Evolutionary conservation across 2,113 vertebrate species (phyloP), one percentile per base, ranked within the genome.

Genomic region (Argyrosomus japonicus): DNA sequence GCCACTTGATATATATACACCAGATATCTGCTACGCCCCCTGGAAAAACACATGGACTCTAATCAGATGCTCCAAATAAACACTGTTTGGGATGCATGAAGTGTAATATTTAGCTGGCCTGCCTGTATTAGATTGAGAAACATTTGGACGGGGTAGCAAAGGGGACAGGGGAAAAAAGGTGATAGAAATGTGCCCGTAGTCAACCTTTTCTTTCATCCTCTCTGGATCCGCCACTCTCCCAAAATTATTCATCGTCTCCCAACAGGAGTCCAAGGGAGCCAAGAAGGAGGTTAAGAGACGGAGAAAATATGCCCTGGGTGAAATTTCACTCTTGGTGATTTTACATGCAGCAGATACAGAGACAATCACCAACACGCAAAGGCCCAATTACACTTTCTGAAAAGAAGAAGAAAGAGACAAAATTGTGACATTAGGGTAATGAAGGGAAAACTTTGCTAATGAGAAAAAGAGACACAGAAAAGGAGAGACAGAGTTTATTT

Each of bases 371-470:
- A 75, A 78, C 67, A 87, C 1, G 75, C 87, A 90, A 92, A 87
- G 77, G 79, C 84, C 87, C 87, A 93, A 92, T 94, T 92, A 92
- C 77, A 86, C 68, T 87, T 87, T 82, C 67, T 81, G 68, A 88
- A 79, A 85, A 63, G 77, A 75, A 75, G 80, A 88, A 86, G 63
- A 79, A 85, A 84, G 69, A 87, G 82, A 90, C 89, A 82, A 85
- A 91, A 89, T 88, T 83, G 86, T 90, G 91, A 87, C 91, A 91
- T 92, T 92, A 92, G 92, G 90, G 87, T 93, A 94, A 94, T 94
- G 93, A 92, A 89, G 93, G 85, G 70, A 91, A 88, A 91, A 91
- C 80, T 90, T 81, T 2, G 57, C 89, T 93, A 92, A 93, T 93
- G 92, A 93, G 92, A 91, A 90, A 80, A 68, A 69, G 79, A 81